Conservation (phyloP, 2,113 vertebrate species). For the Larimichthys polyactis region DNA sequence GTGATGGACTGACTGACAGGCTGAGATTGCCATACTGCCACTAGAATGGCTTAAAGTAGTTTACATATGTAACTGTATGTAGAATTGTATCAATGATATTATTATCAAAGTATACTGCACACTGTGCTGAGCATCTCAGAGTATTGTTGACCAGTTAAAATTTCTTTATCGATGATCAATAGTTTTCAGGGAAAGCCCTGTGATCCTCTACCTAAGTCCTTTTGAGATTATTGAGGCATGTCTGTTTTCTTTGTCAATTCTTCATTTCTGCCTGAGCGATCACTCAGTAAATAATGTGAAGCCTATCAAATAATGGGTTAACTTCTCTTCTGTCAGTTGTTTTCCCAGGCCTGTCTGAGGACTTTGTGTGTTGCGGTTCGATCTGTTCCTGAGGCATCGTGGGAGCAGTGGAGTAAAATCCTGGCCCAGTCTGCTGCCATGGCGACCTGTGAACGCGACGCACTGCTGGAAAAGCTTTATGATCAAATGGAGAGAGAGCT, state of each 20-base stretch:
- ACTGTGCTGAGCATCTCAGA: too few species aligned
- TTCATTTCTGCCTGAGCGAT: slow-evolving; percentile 32
- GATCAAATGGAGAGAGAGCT: slow-evolving; percentile 90
- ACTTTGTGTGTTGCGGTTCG: slow-evolving; percentile 93
- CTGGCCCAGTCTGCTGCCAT: slow-evolving; percentile 78
- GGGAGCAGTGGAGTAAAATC: slow-evolving; percentile 83
- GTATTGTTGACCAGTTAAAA: too few species aligned
- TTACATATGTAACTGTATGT: too few species aligned
- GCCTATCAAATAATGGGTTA: slow-evolving; percentile 46
- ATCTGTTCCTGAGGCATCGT: slow-evolving; percentile 84
- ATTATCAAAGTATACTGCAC: too few species aligned
- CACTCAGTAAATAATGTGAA: slow-evolving; percentile 26
- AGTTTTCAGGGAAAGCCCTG: background rate
- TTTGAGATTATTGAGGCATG: background rate
- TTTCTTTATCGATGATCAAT: slow-evolving; percentile 14
- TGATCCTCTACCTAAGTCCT: background rate
- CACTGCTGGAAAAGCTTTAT: slow-evolving; percentile 85
- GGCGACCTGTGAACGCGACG: slow-evolving; percentile 73
- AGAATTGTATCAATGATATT: too few species aligned
- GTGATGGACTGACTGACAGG: too few species aligned
- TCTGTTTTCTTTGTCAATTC: slow-evolving; percentile 8
- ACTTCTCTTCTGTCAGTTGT: slow-evolving; percentile 71
- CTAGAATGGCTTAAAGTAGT: too few species aligned
- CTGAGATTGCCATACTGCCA: too few species aligned
- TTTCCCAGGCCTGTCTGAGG: slow-evolving; percentile 88